Conservation (phyloP, 2,888 invertebrate genomes). For the Arrhopalites spinosus region DNA sequence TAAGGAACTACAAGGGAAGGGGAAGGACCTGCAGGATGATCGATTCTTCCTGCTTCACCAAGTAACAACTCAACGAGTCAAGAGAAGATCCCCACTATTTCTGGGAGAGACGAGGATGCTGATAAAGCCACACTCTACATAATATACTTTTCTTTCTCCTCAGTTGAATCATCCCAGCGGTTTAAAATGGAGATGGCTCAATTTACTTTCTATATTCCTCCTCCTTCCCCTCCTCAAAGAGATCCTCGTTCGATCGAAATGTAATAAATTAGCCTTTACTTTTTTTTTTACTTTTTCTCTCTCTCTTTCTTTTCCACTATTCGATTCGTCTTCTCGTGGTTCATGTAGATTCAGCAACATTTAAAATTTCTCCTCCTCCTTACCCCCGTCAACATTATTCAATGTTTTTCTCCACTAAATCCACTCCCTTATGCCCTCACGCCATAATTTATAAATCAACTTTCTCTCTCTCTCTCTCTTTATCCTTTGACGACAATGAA, state of each 20-base stretch:
- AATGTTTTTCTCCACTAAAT: too few species aligned
- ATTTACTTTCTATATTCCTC: slow-evolving; percentile 5
- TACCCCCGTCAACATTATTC: too few species aligned
- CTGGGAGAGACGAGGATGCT: neutral
- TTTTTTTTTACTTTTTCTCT: slow-evolving; percentile 1
- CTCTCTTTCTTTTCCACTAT: neutral
- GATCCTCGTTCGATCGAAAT: neutral
- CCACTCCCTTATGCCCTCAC: too few species aligned
- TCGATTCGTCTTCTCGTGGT: neutral
- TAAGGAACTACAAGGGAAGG: neutral
- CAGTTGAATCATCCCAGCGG: neutral
- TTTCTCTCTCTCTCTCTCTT: too few species aligned
- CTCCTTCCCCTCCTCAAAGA: neutral
- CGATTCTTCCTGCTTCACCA: slow-evolving; percentile 24
- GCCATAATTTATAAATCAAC: too few species aligned
- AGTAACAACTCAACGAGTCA: slow-evolving; percentile 33
- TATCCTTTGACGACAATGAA: too few species aligned
- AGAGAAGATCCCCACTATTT: neutral
- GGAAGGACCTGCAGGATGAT: neutral
- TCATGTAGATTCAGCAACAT: neutral
- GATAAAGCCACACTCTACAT: neutral
- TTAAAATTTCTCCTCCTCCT: neutral
- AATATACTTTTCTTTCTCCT: neutral
- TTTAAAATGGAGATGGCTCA: slow-evolving; percentile 5
- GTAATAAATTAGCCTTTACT: slow-evolving; percentile 26